Evolutionary conservation across 2,113 vertebrate genomes (phyloP).

Genomic region (Nycticorax nycticorax): DNA sequence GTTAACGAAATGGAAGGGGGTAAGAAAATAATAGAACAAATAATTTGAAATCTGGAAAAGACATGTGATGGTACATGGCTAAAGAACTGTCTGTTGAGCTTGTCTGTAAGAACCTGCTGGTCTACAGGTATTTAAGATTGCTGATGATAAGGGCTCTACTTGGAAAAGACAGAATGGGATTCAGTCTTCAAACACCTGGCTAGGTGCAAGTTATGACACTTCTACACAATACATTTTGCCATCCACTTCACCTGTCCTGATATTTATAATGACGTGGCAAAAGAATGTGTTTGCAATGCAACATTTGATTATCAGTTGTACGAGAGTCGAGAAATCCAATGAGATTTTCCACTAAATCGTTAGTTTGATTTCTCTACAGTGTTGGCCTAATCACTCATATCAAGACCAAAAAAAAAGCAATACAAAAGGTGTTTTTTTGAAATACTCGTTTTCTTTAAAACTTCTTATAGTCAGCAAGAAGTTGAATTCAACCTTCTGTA

Average conservation of each 20-base stretch:
- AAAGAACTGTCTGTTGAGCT: neutral
- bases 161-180: neutral
- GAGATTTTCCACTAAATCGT: neutral
- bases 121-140: neutral
- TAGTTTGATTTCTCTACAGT: neutral
- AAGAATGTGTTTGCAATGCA: neutral
- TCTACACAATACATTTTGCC: neutral
- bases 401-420: neutral
- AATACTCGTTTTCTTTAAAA: neutral
- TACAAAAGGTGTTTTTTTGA: neutral
- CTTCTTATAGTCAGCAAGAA: neutral
- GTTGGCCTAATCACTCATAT: neutral
- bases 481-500: neutral
- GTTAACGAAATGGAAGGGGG: neutral
- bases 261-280: neutral
- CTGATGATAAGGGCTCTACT: neutral
- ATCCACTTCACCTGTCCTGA: neutral
- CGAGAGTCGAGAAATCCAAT: neutral
- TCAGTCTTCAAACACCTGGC: neutral
- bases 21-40: neutral
- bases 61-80: neutral
- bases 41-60: neutral
- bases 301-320: neutral
- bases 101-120: neutral
- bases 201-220: neutral